Conservation (phyloP, 2,113 vertebrate species). For the Junco hyemalis region DNA sequence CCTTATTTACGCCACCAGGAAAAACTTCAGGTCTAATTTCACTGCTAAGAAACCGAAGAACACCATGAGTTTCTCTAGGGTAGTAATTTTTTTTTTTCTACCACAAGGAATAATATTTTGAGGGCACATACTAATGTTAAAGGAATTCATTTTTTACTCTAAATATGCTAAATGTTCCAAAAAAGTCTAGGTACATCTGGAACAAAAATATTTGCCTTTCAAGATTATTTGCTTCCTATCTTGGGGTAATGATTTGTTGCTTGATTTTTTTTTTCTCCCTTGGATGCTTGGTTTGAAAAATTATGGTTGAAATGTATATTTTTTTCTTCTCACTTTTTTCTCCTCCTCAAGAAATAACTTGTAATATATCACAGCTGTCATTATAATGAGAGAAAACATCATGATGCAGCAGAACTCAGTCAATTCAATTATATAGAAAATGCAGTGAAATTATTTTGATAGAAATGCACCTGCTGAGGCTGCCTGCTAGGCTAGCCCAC, state of each 20-base stretch:
- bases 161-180: not conserved
- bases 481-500: constrained; percentile 23
- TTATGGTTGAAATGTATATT: not conserved
- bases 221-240: not conserved
- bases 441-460: constrained; percentile 59
- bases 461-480: constrained; percentile 51
- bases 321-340: not conserved
- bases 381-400: constrained; percentile 50
- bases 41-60: not conserved
- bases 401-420: constrained; percentile 60
- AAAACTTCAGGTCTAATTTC: not conserved
- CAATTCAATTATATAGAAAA: constrained; percentile 56
- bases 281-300: not conserved
- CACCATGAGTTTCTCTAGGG: not conserved
- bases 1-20: not conserved
- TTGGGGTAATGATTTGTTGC: not conserved
- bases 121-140: not conserved
- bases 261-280: not conserved
- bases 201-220: not conserved
- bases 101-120: not conserved
- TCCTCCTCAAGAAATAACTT: not conserved
- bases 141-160: not conserved
- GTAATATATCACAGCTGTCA: constrained; percentile 60
- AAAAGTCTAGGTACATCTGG: not conserved
- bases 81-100: not conserved